Evolutionary conservation across 2,888 invertebrate genomes (phyloP).

Genomic region (Dasypogon diadema): DNA sequence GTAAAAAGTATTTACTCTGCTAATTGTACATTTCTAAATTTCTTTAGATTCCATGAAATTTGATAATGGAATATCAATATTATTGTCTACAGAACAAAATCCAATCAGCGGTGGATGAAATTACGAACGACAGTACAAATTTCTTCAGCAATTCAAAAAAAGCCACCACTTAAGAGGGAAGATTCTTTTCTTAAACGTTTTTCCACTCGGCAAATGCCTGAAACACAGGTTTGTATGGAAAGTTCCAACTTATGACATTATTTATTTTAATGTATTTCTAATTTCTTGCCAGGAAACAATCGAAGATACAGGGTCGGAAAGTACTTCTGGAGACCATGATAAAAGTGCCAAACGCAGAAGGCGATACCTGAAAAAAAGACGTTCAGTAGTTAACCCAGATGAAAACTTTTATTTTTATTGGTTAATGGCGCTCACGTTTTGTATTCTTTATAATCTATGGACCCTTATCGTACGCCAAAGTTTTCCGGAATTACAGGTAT

Average conservation of each 20-base stretch:
- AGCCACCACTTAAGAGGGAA: constrained; percentile 89
- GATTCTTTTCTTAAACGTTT: constrained; percentile 94
- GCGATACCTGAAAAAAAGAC: constrained; percentile 78
- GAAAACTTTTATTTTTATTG: constrained; percentile 97
- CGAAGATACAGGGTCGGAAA: constrained; percentile 79
- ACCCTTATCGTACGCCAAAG: constrained; percentile 94
- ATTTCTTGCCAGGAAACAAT: constrained; percentile 70
- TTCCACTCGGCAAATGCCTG: constrained; percentile 91
- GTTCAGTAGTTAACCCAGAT: constrained; percentile 92
- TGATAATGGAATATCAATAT: too few species aligned
- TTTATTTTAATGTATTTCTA: neutral
- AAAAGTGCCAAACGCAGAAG: constrained; percentile 74
- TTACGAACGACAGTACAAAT: constrained; percentile 93
- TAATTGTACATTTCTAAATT: too few species aligned
- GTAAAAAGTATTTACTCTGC: too few species aligned
- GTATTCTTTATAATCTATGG: constrained; percentile 96
- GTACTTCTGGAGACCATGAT: constrained; percentile 73
- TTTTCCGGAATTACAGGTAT: constrained; percentile 87
- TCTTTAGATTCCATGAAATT: too few species aligned
- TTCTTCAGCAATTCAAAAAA: constrained; percentile 90
- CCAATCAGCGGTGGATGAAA: constrained; percentile 97
- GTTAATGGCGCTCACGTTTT: constrained; percentile 88
- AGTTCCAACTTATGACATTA: too few species aligned
- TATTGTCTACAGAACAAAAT: constrained; percentile 81
- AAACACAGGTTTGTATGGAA: constrained; percentile 79